phyloP scores from a whole-genome alignment of 2,888 invertebrate genomes.

The Hypercompe scribonia region DNA sequence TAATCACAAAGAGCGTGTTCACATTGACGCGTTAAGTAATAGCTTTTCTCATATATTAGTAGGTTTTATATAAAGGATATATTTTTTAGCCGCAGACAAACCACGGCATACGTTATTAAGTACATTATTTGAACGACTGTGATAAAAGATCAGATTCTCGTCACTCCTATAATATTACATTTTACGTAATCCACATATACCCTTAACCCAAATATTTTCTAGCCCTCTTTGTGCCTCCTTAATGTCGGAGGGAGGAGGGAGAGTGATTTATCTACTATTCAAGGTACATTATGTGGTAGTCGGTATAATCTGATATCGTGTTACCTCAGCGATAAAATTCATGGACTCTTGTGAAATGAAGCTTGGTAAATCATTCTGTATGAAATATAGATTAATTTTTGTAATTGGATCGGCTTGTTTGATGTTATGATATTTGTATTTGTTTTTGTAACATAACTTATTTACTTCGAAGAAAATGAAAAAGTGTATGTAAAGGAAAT shows the following conservation, averaged over 20 bases:
- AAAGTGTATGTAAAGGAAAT: not conserved
- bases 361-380: constrained; percentile 10
- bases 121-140: constrained; percentile 37
- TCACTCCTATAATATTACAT: constrained; percentile 49
- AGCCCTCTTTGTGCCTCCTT: constrained; percentile 56
- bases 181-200: constrained; percentile 47
- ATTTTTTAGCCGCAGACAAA: constrained; percentile 11
- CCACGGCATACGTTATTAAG: constrained; percentile 24
- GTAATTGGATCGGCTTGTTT: constrained; percentile 10
- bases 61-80: constrained; percentile 8
- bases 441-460: not conserved
- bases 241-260: constrained; percentile 55
- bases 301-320: constrained; percentile 63
- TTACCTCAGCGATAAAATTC: constrained; percentile 49
- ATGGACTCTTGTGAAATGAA: constrained; percentile 33
- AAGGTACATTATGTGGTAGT: constrained; percentile 65
- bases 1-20: not conserved
- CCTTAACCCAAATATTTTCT: constrained; percentile 65
- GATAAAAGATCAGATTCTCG: constrained; percentile 42
- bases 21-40: not conserved
- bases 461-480: not conserved
- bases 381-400: constrained; percentile 8
- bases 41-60: constrained; percentile 3
- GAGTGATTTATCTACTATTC: constrained; percentile 72
- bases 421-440: not conserved